phyloP scores from a whole-genome alignment of 2,797 vertebrate species.

The Hozukius guyotensis region DNA sequence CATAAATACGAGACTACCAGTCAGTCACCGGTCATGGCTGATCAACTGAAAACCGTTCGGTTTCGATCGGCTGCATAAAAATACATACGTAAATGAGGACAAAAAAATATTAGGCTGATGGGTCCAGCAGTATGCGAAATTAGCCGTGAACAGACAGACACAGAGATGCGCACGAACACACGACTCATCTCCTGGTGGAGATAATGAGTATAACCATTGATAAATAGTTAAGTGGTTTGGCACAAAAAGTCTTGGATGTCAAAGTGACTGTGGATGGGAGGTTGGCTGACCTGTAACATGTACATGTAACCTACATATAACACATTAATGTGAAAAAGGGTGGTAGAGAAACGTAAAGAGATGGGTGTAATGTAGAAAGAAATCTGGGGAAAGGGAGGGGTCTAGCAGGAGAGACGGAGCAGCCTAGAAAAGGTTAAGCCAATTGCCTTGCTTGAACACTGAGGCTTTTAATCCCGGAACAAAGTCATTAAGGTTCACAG shows the following conservation, averaged over 20 bases:
- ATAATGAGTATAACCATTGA: not conserved
- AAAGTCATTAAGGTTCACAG: constrained; percentile 82
- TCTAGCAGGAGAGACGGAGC: constrained; percentile 16
- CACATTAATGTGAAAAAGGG: constrained; percentile 1
- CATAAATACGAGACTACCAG: no score
- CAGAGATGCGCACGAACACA: no score
- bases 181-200: not conserved
- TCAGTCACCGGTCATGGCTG: no score
- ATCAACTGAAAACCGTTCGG: no score
- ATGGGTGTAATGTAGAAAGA: not conserved
- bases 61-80: no score
- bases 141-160: no score
- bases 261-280: not conserved
- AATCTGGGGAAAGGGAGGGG: constrained; percentile 4
- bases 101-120: no score
- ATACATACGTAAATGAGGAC: no score
- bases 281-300: not conserved
- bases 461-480: constrained; percentile 81
- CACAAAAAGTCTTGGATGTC: not conserved
- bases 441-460: constrained; percentile 71
- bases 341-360: not conserved
- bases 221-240: not conserved
- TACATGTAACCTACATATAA: constrained; percentile 5
- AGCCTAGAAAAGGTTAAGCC: constrained; percentile 74
- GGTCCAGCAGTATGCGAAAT: no score